A percentile compares a stretch with the other conserved stretches of the same genome.
Evolutionary conservation across 2,888 invertebrate genomes (phyloP).

Genomic region (Caenorhabditis angaria): DNA sequence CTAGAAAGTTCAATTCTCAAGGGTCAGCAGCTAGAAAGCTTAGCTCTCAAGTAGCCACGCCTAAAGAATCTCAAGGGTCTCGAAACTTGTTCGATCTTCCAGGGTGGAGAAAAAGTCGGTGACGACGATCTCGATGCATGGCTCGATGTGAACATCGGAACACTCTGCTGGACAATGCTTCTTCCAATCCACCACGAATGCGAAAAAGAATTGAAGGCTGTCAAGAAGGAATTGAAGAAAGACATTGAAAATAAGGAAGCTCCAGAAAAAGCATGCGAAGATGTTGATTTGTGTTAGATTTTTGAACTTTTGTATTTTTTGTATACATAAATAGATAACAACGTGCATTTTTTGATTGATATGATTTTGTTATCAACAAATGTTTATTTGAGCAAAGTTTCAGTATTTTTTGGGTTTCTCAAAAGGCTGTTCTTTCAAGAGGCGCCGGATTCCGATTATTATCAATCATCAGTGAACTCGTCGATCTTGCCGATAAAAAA

Average conservation of each 20-base stretch:
- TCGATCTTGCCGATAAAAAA: constrained; percentile 10
- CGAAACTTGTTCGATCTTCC: background rate
- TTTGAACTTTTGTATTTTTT: no score
- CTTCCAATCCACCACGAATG: constrained; percentile 38
- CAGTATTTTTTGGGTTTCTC: constrained; percentile 1
- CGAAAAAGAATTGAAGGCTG: constrained; percentile 33
- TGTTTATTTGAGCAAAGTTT: background rate
- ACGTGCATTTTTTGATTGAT: no score
- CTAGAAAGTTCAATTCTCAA: no score
- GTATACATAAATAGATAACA: no score
- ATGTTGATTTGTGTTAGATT: constrained; percentile 39
- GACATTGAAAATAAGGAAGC: constrained; percentile 35
- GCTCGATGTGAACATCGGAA: constrained; percentile 43
- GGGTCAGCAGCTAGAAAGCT: no score
- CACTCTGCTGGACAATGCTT: constrained; percentile 36
- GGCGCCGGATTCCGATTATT: constrained; percentile 37
- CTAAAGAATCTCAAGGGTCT: no score
- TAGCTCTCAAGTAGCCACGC: no score
- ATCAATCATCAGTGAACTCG: constrained; percentile 25
- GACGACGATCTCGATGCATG: constrained; percentile 39
- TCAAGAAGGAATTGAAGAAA: constrained; percentile 45
- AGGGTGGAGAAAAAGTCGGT: constrained; percentile 43
- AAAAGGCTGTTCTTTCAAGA: constrained; percentile 46
- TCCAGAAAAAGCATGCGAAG: constrained; percentile 41
- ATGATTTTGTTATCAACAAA: no score